Base-by-base conservation (phyloP, 2,797 vertebrate species). In the Anas bahamensis region DNA sequence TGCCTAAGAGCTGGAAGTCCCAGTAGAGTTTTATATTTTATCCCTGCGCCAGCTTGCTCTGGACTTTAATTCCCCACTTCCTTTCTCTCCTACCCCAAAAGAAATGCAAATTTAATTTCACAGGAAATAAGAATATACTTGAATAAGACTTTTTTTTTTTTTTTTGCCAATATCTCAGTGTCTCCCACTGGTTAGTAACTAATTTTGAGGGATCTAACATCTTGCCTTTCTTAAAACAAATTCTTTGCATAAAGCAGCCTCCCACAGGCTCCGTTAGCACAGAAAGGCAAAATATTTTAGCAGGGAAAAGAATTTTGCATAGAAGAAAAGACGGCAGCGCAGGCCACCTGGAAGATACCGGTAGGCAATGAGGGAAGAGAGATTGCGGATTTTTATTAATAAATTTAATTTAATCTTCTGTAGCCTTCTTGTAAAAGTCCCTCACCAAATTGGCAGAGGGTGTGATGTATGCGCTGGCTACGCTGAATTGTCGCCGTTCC, bases 31-130 rank as follows among this genome's bases (percentile, higher is more conserved):
- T 92, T 96, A 21, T 69, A 64, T 95, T 89, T 93, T 93, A 95
- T 96, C 90, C 89, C 77, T 64, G 41, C 64, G 31, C 79, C 86
- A 42, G 91, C 79, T 89, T 96, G 92, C 94, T 61, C 91, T 89
- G 94, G 92, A 93, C 90, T 96, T 82, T 86, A 97, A 96, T 96
- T 93, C 90, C 84, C 79, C 37, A 33, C 77, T 81, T 95, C 73
- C 82, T 90, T 92, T 96, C 66, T 90, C 70, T 92, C 73, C 83
- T 71, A 56, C 83, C 88, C 93, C 69, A 18, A 89, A 93, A 96
- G 90, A 89, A 96, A 95, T 92, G 87, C 83, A 95, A 92, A 97
- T 97, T 91, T 90, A 79, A 91, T 95, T 95, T 91, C 95, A 91
- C 76, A 85, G 94, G 94, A 95, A 93, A 93, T 89, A 89, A 95